Percentiles rank a stretch among this genome's conserved stretches.
Conservation (phyloP, 2,113 vertebrate genomes). For the Orthochromis malagaraziensis region DNA sequence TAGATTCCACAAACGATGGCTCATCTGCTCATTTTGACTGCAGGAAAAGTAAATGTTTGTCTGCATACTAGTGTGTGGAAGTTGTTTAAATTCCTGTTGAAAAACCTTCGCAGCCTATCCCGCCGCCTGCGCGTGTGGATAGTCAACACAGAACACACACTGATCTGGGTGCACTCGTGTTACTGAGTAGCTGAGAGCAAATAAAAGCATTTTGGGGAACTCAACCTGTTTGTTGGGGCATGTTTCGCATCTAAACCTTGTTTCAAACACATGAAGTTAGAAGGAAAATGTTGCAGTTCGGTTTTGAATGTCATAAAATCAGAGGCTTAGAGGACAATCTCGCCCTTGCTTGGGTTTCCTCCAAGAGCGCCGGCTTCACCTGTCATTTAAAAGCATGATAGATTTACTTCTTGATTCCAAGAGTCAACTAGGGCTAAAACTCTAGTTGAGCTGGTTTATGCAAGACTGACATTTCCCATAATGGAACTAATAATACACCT, state of each 20-base stretch:
- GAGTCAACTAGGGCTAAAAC: not conserved
- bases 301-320: not conserved
- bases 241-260: not conserved
- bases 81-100: not conserved
- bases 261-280: not conserved
- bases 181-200: not conserved
- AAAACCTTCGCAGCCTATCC: not conserved
- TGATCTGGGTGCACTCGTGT: not conserved
- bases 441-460: not conserved
- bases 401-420: not conserved
- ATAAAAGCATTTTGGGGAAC: not conserved
- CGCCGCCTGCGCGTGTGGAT: accelerated
- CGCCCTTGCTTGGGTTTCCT: not conserved
- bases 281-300: not conserved
- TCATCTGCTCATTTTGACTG: not conserved
- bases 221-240: not conserved
- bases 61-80: not conserved
- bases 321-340: not conserved
- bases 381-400: not conserved
- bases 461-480: not conserved
- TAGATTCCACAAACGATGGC: not conserved
- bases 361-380: not conserved
- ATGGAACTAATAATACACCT: not conserved
- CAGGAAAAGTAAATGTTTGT: not conserved
- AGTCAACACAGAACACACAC: not conserved